Evolutionary conservation across 2,888 invertebrate genomes (phyloP).

Genomic region (Lycophotia porphyrea): DNA sequence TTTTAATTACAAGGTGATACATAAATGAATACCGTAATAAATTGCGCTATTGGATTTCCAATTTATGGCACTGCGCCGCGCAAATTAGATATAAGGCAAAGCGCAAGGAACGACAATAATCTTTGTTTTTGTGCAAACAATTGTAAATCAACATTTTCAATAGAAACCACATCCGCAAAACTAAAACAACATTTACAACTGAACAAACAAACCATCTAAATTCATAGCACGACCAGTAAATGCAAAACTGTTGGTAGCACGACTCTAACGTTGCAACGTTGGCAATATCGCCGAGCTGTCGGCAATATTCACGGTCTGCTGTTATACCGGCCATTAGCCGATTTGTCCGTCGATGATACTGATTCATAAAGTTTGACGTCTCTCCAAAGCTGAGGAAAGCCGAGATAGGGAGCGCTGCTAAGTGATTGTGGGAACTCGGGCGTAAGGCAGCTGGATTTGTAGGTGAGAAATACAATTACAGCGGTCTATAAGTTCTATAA

Average conservation of each 20-base stretch:
- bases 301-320: slow-evolving; percentile 20
- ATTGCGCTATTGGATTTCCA: not conserved
- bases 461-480: not conserved
- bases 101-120: not conserved
- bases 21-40: not conserved
- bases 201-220: slow-evolving; percentile 18
- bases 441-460: slow-evolving; percentile 1
- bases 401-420: slow-evolving; percentile 8
- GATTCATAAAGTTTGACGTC: slow-evolving; percentile 26
- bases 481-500: not conserved
- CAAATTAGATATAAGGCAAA: not conserved
- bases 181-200: not conserved
- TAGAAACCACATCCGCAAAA: not conserved
- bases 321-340: slow-evolving; percentile 29
- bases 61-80: not conserved
- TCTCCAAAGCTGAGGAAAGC: not conserved
- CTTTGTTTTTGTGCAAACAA: not conserved
- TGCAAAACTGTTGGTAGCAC: slow-evolving; percentile 17
- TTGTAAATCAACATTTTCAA: not conserved
- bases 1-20: not conserved
- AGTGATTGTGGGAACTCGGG: not conserved
- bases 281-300: slow-evolving; percentile 1
- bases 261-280: not conserved
- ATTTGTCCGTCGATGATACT: slow-evolving; percentile 37
- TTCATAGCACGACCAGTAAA: slow-evolving; percentile 34